phyloP scores from a whole-genome alignment of 1,140 invertebrate genomes.

The Tetramorium simillimum region DNA sequence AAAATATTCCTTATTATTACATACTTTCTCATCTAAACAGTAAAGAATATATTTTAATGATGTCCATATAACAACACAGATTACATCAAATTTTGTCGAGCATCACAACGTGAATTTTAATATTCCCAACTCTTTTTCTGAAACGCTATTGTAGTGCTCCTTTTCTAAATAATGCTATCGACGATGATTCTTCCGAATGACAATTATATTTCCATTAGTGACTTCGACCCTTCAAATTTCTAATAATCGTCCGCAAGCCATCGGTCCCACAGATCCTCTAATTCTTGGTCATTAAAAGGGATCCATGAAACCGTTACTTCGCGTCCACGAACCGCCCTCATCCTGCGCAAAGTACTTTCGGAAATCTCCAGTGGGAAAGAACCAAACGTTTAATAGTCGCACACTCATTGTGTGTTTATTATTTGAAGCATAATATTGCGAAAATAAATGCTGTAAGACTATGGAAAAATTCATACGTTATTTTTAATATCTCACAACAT shows the following conservation, averaged over 20 bases:
- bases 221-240: slow-evolving; percentile 74
- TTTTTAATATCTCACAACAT: background rate
- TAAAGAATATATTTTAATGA: background rate
- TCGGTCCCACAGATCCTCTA: slow-evolving; percentile 76
- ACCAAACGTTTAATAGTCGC: slow-evolving; percentile 21
- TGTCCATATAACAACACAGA: background rate
- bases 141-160: background rate
- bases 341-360: slow-evolving; percentile 57
- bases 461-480: background rate
- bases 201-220: slow-evolving; percentile 81
- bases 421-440: background rate
- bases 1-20: background rate
- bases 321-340: slow-evolving; percentile 53
- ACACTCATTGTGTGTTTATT: background rate
- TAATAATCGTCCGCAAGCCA: slow-evolving; percentile 74
- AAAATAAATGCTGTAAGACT: background rate
- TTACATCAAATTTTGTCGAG: background rate
- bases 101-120: slow-evolving; percentile 9
- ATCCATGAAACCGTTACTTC: slow-evolving; percentile 67
- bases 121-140: slow-evolving; percentile 18
- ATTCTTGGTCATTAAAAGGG: slow-evolving; percentile 75
- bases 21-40: background rate
- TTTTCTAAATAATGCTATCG: slow-evolving; percentile 19
- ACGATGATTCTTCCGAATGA: slow-evolving; percentile 64
- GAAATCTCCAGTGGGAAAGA: slow-evolving; percentile 46